These are phyloP conservation scores for Lepus oiostolus DNA, from an alignment of 2,797 vertebrate genomes.

Conservation along the genomic window DNA sequence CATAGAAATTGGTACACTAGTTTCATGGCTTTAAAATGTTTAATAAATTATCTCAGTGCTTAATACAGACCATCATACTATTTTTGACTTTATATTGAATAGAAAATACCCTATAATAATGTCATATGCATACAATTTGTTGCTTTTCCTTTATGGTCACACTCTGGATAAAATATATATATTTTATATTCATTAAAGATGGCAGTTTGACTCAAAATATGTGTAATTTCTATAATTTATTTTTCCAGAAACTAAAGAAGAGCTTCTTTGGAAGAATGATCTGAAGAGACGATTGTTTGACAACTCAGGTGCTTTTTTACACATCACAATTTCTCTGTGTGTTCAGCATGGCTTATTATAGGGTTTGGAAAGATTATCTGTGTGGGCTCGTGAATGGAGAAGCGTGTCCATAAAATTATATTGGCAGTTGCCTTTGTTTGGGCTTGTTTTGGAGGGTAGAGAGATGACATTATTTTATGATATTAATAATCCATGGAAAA, in stretches of 20 bases:
- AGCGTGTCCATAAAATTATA: background rate
- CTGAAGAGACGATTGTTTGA: background rate
- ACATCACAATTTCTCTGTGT: constrained; percentile 25
- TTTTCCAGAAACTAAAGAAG: constrained; percentile 28
- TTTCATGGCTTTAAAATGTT: constrained; percentile 29
- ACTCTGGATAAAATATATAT: background rate
- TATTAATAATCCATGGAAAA: constrained; percentile 29
- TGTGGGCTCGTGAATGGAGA: background rate
- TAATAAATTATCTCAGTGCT: constrained; percentile 2
- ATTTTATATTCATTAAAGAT: background rate
- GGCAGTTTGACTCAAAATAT: background rate
- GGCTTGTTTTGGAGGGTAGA: constrained; percentile 37
- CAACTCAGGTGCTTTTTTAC: background rate
- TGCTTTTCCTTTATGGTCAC: background rate
- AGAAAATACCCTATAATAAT: background rate
- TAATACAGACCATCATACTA: background rate
- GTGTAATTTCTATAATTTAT: constrained; percentile 35
- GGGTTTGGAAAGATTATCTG: constrained; percentile 26
- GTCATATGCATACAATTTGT: background rate
- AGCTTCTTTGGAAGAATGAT: background rate
- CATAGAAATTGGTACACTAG: background rate
- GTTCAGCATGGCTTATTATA: background rate
- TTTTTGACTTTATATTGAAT: background rate
- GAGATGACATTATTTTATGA: constrained; percentile 50
- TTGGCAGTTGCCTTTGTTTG: constrained; percentile 1